Evolutionary conservation across 2,113 vertebrate genomes (phyloP), one percentile per base, ranked within the genome.

Genomic region (Pseudonaja textilis): DNA sequence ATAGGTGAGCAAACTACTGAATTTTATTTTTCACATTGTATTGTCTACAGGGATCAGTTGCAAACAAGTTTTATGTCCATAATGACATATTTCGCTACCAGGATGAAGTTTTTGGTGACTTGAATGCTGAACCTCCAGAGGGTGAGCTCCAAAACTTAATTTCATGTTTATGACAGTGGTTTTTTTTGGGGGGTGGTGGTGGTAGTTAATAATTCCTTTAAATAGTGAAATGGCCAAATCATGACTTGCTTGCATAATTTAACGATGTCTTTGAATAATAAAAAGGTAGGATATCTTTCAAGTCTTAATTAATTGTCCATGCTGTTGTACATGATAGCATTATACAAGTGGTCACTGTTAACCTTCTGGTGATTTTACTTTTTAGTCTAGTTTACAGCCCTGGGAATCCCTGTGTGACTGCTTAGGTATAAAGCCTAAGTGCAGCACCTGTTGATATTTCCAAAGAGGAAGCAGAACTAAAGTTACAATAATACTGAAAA

Each of bases 51-150:
- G 99, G 99, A 0, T 99, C 99, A 25, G 99, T 99, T 89, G 98
- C 99, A 90, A 99, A 99, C 96, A 99, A 99, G 94, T 99, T 99
- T 96, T 99, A 99, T 93, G 99, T 99, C 92, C 99, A 99, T 96
- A 99, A 99, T 0, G 99, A 99, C 69, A 99, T 99, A 96, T 99
- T 99, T 94, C 98, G 99, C 93, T 99, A 99, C 95, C 99, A 99
- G 92, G 99, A 99, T 94, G 99, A 99, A 90, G 99, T 99, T 86
- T 99, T 99, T 88, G 98, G 98, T 3, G 99, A 99, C 95, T 99
- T 99, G 0, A 98, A 99, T 93, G 99, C 99, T 0, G 99, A 99
- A 91, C 98, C 99, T 59, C 99, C 99, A 61, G 99, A 99, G 96
- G 99, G 99, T 99, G 95, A 98, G 97, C 69, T 90, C 45, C 11